These are phyloP conservation scores for Cephus nigrinus DNA, from an alignment of 2,888 invertebrate genomes.

Conservation along the genomic window DNA sequence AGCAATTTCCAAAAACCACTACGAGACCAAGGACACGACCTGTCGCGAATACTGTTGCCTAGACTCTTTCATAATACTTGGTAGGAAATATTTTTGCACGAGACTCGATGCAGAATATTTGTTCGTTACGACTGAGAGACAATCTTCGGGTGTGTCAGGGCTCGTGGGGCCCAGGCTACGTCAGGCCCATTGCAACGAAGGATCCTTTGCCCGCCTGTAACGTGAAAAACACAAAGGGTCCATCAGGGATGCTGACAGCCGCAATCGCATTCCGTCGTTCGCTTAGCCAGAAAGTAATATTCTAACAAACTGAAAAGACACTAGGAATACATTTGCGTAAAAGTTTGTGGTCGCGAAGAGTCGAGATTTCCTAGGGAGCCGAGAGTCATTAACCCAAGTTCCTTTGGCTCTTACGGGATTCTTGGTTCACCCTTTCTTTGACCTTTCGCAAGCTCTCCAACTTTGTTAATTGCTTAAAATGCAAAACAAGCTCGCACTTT, in stretches of 20 bases:
- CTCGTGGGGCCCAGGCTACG: background rate
- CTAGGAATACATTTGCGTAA: background rate
- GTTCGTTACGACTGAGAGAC: background rate
- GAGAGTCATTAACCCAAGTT: background rate
- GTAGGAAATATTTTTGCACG: background rate
- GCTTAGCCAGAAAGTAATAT: background rate
- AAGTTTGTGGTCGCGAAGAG: background rate
- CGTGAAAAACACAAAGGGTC: background rate
- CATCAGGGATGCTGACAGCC: background rate
- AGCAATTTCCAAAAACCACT: background rate
- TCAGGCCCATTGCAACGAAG: background rate
- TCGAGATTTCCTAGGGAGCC: background rate
- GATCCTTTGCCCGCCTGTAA: background rate
- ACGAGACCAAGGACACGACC: too few species aligned
- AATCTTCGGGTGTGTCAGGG: background rate
- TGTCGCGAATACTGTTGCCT: too few species aligned
- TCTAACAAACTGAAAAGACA: background rate
- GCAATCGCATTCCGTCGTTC: background rate
- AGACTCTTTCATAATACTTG: background rate
- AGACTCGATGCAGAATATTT: background rate
- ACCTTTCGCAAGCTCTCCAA: background rate
- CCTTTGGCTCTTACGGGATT: background rate
- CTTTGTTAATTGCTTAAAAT: constrained; percentile 1
- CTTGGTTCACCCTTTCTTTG: background rate
- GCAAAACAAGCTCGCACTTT: background rate